Evolutionary conservation across 2,797 vertebrate genomes (phyloP).

Genomic region (Pipistrellus pipistrellus): DNA sequence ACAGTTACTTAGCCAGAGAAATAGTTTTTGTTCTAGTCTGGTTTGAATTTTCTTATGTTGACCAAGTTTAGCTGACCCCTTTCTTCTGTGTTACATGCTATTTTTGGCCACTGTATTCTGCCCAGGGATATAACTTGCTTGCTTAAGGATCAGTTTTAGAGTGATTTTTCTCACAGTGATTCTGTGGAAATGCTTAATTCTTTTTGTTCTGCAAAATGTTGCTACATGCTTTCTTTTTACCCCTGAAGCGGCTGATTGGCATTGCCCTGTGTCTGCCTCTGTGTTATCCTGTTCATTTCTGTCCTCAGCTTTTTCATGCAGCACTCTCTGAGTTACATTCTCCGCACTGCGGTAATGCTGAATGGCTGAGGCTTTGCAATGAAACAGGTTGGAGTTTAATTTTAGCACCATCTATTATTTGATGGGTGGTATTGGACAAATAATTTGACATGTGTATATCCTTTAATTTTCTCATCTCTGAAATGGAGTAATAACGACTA

Average conservation of each 20-base stretch:
- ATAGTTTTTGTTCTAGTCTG: neutral
- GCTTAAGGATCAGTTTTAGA: constrained; percentile 35
- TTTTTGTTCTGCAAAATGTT: constrained; percentile 19
- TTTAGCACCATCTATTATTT: neutral
- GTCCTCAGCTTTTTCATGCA: neutral
- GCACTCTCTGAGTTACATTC: neutral
- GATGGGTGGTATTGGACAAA: constrained; percentile 3
- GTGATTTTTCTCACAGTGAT: neutral
- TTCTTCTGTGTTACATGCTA: neutral
- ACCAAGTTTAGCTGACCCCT: neutral
- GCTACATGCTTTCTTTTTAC: constrained; percentile 39
- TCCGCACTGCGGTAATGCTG: neutral
- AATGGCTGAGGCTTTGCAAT: constrained; percentile 9
- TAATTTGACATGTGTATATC: neutral
- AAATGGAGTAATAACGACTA: neutral
- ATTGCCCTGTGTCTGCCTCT: neutral
- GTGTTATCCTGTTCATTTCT: neutral
- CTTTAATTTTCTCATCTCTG: constrained; percentile 25
- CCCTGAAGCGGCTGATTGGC: neutral
- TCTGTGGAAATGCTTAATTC: constrained; percentile 44
- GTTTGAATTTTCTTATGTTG: constrained; percentile 35
- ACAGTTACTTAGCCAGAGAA: constrained; percentile 40
- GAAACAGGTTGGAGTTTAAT: neutral
- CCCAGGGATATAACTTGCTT: neutral
- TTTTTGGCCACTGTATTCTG: constrained; percentile 20